Conservation (phyloP, 2,113 vertebrate species). For the Sturnira hondurensis region DNA sequence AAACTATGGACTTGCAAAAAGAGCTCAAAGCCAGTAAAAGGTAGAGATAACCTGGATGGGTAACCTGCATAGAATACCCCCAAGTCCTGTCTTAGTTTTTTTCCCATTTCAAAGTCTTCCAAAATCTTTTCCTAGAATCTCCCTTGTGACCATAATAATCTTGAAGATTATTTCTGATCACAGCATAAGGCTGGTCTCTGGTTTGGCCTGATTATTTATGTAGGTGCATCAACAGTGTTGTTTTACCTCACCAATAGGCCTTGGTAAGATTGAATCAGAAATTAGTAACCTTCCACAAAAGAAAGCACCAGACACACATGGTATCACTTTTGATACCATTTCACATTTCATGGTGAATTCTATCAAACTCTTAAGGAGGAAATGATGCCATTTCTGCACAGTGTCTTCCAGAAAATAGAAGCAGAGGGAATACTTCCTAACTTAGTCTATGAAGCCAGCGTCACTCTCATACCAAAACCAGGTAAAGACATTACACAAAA, state of each 20-base stretch:
- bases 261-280: background rate
- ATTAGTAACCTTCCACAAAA: background rate
- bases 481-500: background rate
- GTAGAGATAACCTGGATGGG: background rate
- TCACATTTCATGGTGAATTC: background rate
- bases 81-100: background rate
- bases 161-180: background rate
- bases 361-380: background rate
- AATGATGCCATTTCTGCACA: background rate
- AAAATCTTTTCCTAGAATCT: background rate
- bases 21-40: background rate
- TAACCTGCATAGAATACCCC: background rate
- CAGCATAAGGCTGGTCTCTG: background rate
- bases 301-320: background rate
- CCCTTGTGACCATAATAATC: background rate
- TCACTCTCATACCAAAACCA: background rate
- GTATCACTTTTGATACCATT: too few relatives aligned
- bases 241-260: background rate
- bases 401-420: background rate
- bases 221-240: background rate
- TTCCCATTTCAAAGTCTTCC: background rate
- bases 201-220: background rate
- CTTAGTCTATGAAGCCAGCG: background rate
- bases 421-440: background rate
- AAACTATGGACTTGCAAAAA: background rate